Base-by-base conservation (phyloP, 1,140 invertebrate genomes). In the Spodoptera frugiperda region DNA sequence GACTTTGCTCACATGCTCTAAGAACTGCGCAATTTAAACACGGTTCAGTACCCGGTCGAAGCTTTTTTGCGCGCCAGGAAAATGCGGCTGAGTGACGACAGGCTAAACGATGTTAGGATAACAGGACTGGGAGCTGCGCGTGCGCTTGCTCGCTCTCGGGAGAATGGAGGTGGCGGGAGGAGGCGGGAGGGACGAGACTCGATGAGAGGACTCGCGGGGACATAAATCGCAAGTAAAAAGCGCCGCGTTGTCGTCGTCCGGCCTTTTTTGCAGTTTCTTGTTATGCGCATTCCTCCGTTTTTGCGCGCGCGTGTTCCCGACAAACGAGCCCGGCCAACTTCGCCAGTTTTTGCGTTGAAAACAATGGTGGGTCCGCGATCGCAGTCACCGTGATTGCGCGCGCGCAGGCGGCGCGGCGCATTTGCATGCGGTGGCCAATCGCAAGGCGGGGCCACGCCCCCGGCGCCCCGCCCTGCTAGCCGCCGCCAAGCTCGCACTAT, bases 361-460 rank as follows among this genome's bases (percentile, higher is more conserved):
- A 88, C 87, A 89, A 87, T 87, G 85, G 85, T 84, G 80, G 79
- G 70, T 75, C 61, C 75, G 84, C 83, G 83, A 80, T 84, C 63
- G 81, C 78, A 79, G 70, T 46, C 30, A 55, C 73, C 77, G 87
- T 74, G 88, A 84, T 85, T 89, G 91, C 91, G 88, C 83, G 77
- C 68, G 86, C 86, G 87, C 86, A 82, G 86, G 84, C 84, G 85
- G 85, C 73, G 78, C 79, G 67, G 19, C 77, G 75, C 78, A 91
- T 91, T 91, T 91, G 91, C 91, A 91, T 93, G 89, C 82, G 83
- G 78, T 82, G 83, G 82, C 91, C 89, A 91, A 91, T 91, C 76
- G 82, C 79, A 70, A 75, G 76, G 57, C 83, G 77, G 76, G 78
- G 89, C 83, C 88, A 90, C 88, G 87, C 90, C 88, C 82, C 77